Evolutionary conservation across 2,888 invertebrate species (phyloP).

Genomic region (Ormyrus thymus): DNA sequence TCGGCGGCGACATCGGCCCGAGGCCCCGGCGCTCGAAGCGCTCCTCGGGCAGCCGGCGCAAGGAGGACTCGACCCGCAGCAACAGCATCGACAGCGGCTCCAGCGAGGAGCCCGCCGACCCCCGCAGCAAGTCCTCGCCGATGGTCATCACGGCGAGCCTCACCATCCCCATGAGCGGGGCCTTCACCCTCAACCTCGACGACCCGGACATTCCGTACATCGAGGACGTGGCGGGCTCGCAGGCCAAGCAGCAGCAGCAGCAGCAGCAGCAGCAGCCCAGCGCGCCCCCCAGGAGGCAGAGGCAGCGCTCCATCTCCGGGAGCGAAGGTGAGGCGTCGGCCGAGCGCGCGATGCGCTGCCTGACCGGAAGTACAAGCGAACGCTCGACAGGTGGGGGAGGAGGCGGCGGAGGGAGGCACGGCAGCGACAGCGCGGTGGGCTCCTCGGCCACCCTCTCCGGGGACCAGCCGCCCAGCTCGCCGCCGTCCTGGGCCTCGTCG

Average conservation of each 20-base stretch:
- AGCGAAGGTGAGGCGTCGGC: conserved; percentile 66
- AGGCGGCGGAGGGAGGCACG: conserved; percentile 74
- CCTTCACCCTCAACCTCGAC: conserved; percentile 78
- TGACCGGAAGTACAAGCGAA: too few relatives aligned
- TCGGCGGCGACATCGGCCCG: conserved; percentile 79
- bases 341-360: not conserved
- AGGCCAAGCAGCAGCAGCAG: conserved; percentile 67
- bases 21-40: conserved; percentile 73
- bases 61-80: conserved; percentile 73
- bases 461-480: conserved; percentile 77
- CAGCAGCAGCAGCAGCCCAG: conserved; percentile 69
- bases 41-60: conserved; percentile 69
- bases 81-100: conserved; percentile 76
- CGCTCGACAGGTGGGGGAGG: not conserved
- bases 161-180: conserved; percentile 82
- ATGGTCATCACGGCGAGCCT: conserved; percentile 86
- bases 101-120: conserved; percentile 71
- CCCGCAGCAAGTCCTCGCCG: conserved; percentile 78
- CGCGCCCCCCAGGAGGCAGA: conserved; percentile 76
- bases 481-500: conserved; percentile 79
- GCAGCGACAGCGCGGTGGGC: conserved; percentile 81
- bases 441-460: conserved; percentile 78
- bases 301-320: conserved; percentile 70
- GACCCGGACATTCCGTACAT: conserved; percentile 83
- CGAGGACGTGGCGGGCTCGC: conserved; percentile 76